These are phyloP conservation scores for Platycheirus rosarum DNA, from an alignment of 2,888 invertebrate species.

Conservation along the genomic window DNA sequence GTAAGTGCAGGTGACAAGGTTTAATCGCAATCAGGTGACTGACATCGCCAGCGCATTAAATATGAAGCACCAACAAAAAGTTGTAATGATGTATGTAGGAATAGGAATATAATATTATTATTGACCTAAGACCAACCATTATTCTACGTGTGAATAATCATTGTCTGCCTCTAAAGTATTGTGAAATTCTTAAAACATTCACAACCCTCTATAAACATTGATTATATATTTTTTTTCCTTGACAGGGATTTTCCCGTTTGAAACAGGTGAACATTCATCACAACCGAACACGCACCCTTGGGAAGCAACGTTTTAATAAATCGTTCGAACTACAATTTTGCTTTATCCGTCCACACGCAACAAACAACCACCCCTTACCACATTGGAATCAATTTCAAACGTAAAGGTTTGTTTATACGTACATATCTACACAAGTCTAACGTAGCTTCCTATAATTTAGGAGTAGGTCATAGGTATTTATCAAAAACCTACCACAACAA, in stretches of 20 bases:
- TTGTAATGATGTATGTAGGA: too few relatives aligned
- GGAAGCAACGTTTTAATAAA: background rate
- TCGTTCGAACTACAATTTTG: background rate
- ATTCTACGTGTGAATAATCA: too few relatives aligned
- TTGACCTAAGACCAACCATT: too few relatives aligned
- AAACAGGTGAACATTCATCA: constrained; percentile 6
- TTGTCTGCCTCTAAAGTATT: background rate
- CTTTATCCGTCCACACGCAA: constrained; percentile 11
- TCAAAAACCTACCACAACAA: constrained; percentile 22
- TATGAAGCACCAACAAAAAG: too few relatives aligned
- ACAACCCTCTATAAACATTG: background rate
- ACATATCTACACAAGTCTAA: background rate
- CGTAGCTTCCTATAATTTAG: too few relatives aligned
- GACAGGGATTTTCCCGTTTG: background rate
- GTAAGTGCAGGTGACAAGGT: too few relatives aligned
- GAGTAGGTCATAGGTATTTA: background rate
- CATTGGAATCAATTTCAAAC: constrained; percentile 5
- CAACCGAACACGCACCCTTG: constrained; percentile 9
- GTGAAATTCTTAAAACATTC: background rate
- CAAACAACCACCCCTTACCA: background rate
- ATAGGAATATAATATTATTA: too few relatives aligned
- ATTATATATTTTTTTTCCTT: background rate
- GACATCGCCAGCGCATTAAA: too few relatives aligned
- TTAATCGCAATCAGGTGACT: too few relatives aligned
- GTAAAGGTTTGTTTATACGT: background rate